These are phyloP conservation scores for Melanocharis versteri DNA, from an alignment of 2,113 vertebrate species.

Conservation along the genomic window DNA sequence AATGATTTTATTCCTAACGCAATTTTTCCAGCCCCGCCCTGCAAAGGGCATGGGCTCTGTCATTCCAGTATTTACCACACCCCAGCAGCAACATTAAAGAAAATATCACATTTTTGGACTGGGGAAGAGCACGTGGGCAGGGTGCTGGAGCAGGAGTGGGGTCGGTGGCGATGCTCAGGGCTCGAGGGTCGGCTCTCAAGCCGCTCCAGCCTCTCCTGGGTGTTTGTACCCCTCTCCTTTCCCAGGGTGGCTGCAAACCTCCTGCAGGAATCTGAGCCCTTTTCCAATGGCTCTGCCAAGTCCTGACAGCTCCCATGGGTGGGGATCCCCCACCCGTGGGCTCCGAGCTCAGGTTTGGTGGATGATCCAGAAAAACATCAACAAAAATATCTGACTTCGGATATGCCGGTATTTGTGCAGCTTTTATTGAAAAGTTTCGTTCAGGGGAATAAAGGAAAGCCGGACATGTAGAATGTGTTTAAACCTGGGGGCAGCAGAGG, in stretches of 20 bases:
- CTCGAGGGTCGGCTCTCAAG: rapidly evolving
- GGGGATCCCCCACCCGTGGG: rapidly evolving
- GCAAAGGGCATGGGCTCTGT: background rate
- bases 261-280: background rate
- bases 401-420: background rate
- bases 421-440: background rate
- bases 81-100: background rate
- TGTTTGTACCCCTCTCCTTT: background rate
- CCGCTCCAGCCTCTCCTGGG: background rate
- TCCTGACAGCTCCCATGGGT: background rate
- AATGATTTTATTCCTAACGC: background rate
- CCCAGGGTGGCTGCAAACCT: background rate
- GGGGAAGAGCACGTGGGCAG: background rate
- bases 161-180: background rate
- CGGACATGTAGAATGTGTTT: background rate
- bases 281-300: background rate
- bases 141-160: background rate
- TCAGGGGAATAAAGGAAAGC: constrained; percentile 12
- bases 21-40: background rate
- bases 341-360: background rate
- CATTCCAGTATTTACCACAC: background rate
- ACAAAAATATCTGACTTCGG: background rate
- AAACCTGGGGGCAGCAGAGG: background rate
- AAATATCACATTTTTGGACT: background rate
- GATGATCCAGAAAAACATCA: background rate